phyloP scores from a whole-genome alignment of 2,797 vertebrate species.

The Botia almorhae region DNA sequence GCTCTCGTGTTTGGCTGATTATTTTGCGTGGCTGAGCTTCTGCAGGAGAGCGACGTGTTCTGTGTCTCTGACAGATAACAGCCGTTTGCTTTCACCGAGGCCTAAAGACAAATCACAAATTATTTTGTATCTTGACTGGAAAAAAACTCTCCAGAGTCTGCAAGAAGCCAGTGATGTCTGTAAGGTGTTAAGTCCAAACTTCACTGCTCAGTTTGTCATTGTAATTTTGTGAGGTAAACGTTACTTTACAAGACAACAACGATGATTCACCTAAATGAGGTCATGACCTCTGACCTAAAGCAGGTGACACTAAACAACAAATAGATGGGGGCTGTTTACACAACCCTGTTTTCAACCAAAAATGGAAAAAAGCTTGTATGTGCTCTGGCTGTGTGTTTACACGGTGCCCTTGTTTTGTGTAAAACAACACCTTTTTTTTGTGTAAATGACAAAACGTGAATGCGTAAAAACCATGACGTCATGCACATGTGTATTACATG shows the following conservation, averaged over 20 bases:
- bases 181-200: background rate
- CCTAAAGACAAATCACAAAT: conserved; percentile 53
- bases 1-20: conserved; percentile 53
- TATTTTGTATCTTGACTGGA: conserved; percentile 48
- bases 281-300: background rate
- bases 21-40: conserved; percentile 55
- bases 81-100: conserved; percentile 59
- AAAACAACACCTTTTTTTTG: too few relatives aligned
- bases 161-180: conserved; percentile 7
- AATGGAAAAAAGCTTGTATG: too few relatives aligned
- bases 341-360: too few relatives aligned
- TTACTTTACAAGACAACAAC: conserved; percentile 25
- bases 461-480: too few relatives aligned
- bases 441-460: too few relatives aligned
- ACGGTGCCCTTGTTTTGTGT: too few relatives aligned
- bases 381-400: too few relatives aligned
- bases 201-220: conserved; percentile 41
- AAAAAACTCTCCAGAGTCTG: conserved; percentile 32
- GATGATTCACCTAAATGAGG: background rate
- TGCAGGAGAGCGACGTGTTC: conserved; percentile 54
- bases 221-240: conserved; percentile 37
- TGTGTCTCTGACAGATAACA: conserved; percentile 56
- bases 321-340: too few relatives aligned
- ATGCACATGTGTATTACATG: too few relatives aligned
- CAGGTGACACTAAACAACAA: background rate